Conservation (phyloP, 2,797 vertebrate genomes). For the Arnoldichthys spilopterus region DNA sequence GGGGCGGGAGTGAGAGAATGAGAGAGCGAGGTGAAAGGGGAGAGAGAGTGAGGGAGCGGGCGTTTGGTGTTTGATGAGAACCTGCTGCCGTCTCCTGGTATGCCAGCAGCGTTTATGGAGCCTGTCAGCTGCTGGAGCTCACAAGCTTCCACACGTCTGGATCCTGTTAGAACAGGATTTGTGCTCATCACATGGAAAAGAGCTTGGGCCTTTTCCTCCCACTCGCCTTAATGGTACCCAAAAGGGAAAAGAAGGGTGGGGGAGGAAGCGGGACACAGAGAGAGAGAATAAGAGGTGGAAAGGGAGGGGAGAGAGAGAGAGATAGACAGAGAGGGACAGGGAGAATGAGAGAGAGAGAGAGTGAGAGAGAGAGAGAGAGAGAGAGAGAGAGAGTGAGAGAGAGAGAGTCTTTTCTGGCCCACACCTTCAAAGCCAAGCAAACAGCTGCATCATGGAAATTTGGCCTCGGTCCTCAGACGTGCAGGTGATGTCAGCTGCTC, state of each 20-base stretch:
- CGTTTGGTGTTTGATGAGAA: conserved; percentile 58
- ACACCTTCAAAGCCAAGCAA: conserved; percentile 77
- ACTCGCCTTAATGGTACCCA: conserved; percentile 68
- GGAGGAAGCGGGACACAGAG: conserved; percentile 34
- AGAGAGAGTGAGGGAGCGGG: conserved; percentile 30
- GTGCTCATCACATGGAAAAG: conserved; percentile 81
- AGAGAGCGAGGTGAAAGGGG: conserved; percentile 24
- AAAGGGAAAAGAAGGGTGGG: conserved; percentile 49
- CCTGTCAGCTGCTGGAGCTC: conserved; percentile 81
- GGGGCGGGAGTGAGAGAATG: conserved; percentile 17
- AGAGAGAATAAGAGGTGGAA: conserved; percentile 1
- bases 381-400: conserved; percentile 26
- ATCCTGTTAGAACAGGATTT: conserved; percentile 79
- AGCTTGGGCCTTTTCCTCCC: conserved; percentile 64
- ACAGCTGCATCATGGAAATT: conserved; percentile 93
- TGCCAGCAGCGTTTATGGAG: conserved; percentile 76
- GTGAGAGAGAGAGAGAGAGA: background rate
- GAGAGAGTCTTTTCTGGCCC: conserved; percentile 71
- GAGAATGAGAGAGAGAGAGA: conserved; percentile 31
- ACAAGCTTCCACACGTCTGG: conserved; percentile 75
- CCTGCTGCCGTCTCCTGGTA: conserved; percentile 55
- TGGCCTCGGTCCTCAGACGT: conserved; percentile 73
- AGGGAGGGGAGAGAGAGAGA: conserved; percentile 30
- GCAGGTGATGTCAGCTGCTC: conserved; percentile 73
- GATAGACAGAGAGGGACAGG: conserved; percentile 44